These are phyloP conservation scores for Coenobita brevimanus DNA, from an alignment of 1,140 invertebrate genomes.

Conservation along the genomic window DNA sequence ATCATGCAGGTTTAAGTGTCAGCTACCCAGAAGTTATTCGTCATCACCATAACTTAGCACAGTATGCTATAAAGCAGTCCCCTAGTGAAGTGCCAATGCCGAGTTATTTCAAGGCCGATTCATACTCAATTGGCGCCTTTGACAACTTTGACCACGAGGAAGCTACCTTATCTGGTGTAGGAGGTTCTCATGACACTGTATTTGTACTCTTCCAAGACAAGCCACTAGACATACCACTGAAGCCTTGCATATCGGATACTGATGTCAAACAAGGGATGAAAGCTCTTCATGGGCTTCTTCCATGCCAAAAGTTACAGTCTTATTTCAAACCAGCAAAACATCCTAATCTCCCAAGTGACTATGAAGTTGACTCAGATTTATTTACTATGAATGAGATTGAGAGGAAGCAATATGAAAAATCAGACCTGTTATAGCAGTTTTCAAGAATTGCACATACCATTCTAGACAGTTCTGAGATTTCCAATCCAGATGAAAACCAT, in stretches of 20 bases:
- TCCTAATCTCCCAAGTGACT: not conserved
- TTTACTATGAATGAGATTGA: not conserved
- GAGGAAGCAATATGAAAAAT: not conserved
- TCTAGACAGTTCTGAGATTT: not conserved
- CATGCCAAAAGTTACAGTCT: not conserved
- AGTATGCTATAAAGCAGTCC: no score
- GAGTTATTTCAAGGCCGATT: not conserved
- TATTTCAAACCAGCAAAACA: not conserved
- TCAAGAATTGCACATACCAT: not conserved
- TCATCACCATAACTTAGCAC: no score
- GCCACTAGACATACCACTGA: not conserved
- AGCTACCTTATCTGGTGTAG: constrained; percentile 2
- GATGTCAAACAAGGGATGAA: not conserved
- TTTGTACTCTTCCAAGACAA: not conserved
- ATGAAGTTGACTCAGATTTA: not conserved
- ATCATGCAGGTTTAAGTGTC: no score
- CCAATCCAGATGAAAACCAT: not conserved
- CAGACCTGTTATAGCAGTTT: not conserved
- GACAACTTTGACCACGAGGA: constrained; percentile 34
- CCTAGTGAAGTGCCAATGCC: not conserved
- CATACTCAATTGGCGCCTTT: constrained; percentile 3
- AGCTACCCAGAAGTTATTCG: no score
- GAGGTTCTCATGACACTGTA: constrained; percentile 18
- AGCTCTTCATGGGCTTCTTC: not conserved
- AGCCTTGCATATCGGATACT: not conserved